Evolutionary conservation across 2,888 invertebrate species (phyloP).

Genomic region (Plemyria rubiginata): DNA sequence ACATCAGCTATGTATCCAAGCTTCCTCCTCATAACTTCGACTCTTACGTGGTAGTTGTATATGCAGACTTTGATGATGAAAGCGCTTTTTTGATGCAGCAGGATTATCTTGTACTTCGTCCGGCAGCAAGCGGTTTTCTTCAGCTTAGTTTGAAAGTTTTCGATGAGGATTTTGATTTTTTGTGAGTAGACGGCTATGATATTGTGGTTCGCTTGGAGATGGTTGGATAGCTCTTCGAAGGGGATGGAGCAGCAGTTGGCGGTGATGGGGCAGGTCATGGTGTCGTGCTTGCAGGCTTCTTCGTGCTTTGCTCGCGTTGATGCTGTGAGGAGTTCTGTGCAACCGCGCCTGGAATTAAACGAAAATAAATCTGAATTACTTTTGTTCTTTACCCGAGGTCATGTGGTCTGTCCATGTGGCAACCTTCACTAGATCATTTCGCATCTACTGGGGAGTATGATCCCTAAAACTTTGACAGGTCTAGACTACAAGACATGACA

Average conservation of each 20-base stretch:
- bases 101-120: slow-evolving; percentile 78
- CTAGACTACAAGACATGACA: no score
- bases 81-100: slow-evolving; percentile 77
- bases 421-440: no score
- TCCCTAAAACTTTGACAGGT: no score
- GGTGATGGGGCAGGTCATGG: slow-evolving; percentile 78
- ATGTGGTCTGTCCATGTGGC: background rate
- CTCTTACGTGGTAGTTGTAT: slow-evolving; percentile 78
- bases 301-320: slow-evolving; percentile 73
- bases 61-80: slow-evolving; percentile 81
- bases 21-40: slow-evolving; percentile 78
- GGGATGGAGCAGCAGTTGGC: slow-evolving; percentile 74
- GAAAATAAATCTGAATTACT: background rate
- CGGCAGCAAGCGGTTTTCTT: slow-evolving; percentile 79
- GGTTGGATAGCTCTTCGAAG: slow-evolving; percentile 74
- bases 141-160: slow-evolving; percentile 79
- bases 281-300: slow-evolving; percentile 76
- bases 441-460: no score
- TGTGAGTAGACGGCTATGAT: slow-evolving; percentile 80
- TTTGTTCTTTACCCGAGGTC: background rate
- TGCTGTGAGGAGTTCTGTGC: slow-evolving; percentile 74
- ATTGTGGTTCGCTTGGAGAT: slow-evolving; percentile 72
- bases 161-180: slow-evolving; percentile 79
- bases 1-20: slow-evolving; percentile 73
- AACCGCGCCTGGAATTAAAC: slow-evolving; percentile 75